Conservation (phyloP, 2,888 invertebrate species). For the Cremastinae sp. region DNA sequence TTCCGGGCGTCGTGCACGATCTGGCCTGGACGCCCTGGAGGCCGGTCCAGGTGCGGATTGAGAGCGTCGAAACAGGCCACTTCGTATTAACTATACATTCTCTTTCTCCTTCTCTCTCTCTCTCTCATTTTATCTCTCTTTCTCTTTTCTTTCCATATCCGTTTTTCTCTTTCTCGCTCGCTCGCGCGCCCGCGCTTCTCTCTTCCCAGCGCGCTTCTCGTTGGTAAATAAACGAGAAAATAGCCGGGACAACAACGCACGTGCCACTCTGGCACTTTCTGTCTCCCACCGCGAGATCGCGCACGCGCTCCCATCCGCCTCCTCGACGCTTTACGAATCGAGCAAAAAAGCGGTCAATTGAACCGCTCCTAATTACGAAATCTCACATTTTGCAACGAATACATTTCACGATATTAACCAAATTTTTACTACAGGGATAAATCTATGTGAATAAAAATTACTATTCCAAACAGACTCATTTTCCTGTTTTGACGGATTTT, state of each 20-base stretch:
- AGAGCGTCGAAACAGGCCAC: conserved; percentile 69
- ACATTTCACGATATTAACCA: neutral
- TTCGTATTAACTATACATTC: conserved; percentile 54
- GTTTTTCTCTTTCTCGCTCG: conserved; percentile 23
- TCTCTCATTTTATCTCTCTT: conserved; percentile 33
- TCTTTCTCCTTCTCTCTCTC: conserved; percentile 27
- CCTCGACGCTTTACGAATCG: conserved; percentile 26
- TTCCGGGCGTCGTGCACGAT: conserved; percentile 54
- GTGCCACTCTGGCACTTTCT: conserved; percentile 49
- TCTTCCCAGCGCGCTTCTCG: conserved; percentile 21
- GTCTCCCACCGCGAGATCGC: conserved; percentile 38
- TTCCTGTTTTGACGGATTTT: no score
- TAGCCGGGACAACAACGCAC: conserved; percentile 45
- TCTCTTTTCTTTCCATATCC: conserved; percentile 14
- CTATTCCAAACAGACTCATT: no score
- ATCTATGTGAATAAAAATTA: no score
- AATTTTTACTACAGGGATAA: no score
- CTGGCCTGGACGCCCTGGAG: conserved; percentile 59
- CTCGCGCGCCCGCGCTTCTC: conserved; percentile 20
- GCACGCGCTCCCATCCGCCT: conserved; percentile 50
- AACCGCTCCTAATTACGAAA: neutral
- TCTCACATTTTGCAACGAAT: neutral
- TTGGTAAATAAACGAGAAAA: conserved; percentile 58
- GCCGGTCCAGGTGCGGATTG: conserved; percentile 66
- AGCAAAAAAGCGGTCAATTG: conserved; percentile 19